phyloP scores from a whole-genome alignment of 1,140 invertebrate species.

The Pantala flavescens region DNA sequence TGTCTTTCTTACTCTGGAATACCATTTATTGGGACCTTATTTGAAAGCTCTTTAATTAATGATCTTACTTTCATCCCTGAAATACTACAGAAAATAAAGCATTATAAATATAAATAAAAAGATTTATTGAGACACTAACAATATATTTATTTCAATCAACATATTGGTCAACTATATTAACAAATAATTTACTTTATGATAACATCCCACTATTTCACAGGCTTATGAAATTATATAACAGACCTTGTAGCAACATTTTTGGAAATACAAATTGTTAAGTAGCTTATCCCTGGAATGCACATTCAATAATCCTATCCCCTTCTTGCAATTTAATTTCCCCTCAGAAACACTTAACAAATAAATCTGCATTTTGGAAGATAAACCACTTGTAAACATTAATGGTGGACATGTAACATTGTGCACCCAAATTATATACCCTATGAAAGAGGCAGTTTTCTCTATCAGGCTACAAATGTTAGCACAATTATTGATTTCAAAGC shows the following conservation, averaged over 20 bases:
- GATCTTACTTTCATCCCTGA: too few species aligned
- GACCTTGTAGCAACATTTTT: conserved; percentile 1
- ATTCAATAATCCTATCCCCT: neutral
- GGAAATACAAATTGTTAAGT: conserved; percentile 7
- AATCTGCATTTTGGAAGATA: neutral
- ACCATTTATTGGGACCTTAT: too few species aligned
- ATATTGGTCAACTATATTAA: neutral
- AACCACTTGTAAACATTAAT: neutral
- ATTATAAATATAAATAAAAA: too few species aligned
- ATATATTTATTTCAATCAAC: neutral
- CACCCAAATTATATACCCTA: neutral
- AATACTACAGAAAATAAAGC: too few species aligned
- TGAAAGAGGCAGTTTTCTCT: neutral
- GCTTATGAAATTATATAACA: conserved; percentile 8
- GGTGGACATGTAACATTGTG: neutral
- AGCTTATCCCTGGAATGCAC: neutral
- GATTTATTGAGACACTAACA: conserved; percentile 5
- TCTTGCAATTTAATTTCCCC: neutral
- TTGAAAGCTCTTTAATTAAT: too few species aligned
- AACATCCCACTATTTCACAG: conserved; percentile 5
- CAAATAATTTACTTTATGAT: neutral
- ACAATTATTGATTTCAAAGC: neutral
- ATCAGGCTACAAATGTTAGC: neutral
- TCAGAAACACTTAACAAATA: neutral
- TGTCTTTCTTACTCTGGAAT: too few species aligned